phyloP scores from a whole-genome alignment of 1,140 invertebrate genomes.

The Ladona fulva region DNA sequence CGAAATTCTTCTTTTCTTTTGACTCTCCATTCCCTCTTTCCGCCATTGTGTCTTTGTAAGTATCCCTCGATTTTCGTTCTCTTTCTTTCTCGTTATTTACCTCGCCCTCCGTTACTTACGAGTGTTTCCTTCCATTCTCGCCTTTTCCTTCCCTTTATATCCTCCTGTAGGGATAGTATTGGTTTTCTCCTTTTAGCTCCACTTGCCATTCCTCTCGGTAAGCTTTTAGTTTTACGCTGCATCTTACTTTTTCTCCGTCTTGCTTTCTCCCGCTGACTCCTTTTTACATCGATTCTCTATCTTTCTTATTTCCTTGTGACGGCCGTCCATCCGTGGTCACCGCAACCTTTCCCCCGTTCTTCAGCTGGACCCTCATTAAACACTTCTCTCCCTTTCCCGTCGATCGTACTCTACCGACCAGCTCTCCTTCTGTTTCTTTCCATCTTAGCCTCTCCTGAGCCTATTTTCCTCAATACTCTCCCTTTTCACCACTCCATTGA shows the following conservation, averaged over 20 bases:
- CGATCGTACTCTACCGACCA: not conserved
- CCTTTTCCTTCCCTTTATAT: not conserved
- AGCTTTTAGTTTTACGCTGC: not conserved
- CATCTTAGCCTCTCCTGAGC: not conserved
- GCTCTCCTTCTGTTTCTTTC: not conserved
- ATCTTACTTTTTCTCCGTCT: not conserved
- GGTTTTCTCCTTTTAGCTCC: not conserved
- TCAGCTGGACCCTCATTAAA: not conserved
- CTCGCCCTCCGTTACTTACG: too few species aligned
- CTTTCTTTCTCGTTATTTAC: too few species aligned
- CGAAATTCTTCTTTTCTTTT: too few species aligned
- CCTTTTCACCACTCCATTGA: not conserved
- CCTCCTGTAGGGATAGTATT: too few species aligned
- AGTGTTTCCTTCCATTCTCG: not conserved
- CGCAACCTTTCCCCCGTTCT: not conserved
- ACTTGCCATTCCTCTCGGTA: not conserved
- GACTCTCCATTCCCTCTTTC: too few species aligned
- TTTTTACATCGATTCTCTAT: not conserved
- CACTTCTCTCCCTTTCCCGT: not conserved
- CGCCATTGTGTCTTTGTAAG: too few species aligned
- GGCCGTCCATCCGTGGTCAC: not conserved
- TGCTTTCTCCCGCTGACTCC: not conserved
- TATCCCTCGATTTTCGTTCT: too few species aligned
- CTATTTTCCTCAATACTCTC: not conserved
- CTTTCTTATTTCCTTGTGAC: not conserved